Percentiles rank a stretch among this genome's conserved stretches.
Evolutionary conservation across 2,888 invertebrate genomes (phyloP).

Genomic region (Perizoma flavofasciatum): DNA sequence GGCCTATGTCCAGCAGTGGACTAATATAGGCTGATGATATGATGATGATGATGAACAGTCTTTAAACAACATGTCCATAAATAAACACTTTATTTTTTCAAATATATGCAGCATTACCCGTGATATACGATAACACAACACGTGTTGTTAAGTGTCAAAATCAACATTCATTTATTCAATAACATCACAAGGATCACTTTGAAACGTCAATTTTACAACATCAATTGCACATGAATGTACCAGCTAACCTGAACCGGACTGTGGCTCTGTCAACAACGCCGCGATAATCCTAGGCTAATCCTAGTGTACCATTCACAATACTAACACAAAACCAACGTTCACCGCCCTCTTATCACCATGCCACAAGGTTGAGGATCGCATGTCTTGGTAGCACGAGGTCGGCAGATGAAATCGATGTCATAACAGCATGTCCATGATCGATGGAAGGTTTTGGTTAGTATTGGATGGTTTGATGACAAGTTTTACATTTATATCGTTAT

Average conservation of each 20-base stretch:
- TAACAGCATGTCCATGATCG: conserved; percentile 21
- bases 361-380: conserved; percentile 9
- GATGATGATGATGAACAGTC: no score
- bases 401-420: conserved; percentile 14
- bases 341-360: conserved; percentile 3
- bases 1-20: no score
- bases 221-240: neutral
- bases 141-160: no score
- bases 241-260: neutral
- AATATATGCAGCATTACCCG: no score
- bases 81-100: no score
- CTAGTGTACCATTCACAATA: conserved; percentile 18
- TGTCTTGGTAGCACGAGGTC: neutral
- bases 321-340: neutral
- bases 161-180: neutral
- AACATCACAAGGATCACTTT: no score
- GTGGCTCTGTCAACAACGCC: conserved; percentile 19
- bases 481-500: neutral
- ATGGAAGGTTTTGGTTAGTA: conserved; percentile 14
- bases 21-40: no score
- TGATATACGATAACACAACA: no score
- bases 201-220: no score
- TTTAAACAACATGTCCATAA: no score
- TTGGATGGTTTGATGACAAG: neutral
- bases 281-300: conserved; percentile 29